These are phyloP conservation scores for Megalops cyprinoides DNA, from an alignment of 2,797 vertebrate species.

Conservation along the genomic window DNA sequence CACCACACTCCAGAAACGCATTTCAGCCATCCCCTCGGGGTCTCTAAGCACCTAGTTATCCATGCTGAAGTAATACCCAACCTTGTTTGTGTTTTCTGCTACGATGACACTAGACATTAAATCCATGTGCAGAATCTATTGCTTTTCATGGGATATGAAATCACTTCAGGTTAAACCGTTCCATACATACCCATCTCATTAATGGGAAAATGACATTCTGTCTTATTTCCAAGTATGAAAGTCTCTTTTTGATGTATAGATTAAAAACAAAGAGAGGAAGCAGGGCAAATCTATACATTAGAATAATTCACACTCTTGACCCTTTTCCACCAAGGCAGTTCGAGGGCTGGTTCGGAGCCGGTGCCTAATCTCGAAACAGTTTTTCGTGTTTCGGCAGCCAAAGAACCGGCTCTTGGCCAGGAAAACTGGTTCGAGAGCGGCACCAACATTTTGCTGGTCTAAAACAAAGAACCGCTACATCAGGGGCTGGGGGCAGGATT, in stretches of 20 bases:
- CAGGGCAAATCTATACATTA: too few species aligned
- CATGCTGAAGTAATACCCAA: neutral
- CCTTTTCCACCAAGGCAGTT: too few species aligned
- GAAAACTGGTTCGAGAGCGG: too few species aligned
- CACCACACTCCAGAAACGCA: neutral
- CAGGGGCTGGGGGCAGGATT: too few species aligned
- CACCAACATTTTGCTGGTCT: too few species aligned
- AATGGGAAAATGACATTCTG: neutral
- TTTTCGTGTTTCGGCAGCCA: too few species aligned
- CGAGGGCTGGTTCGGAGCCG: too few species aligned
- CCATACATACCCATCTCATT: neutral
- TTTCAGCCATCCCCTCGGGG: neutral
- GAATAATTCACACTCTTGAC: too few species aligned
- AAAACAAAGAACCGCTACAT: too few species aligned
- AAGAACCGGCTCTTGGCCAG: too few species aligned
- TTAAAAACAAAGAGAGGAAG: too few species aligned
- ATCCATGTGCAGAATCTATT: neutral
- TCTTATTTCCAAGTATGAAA: neutral
- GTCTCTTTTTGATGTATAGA: neutral
- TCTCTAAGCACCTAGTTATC: neutral
- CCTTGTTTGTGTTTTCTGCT: neutral
- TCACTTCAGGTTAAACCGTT: neutral
- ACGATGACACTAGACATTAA: neutral
- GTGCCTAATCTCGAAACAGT: too few species aligned
- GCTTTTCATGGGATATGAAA: neutral